Base-by-base conservation (phyloP, 2,113 vertebrate genomes). In the Seriola quinqueradiata region DNA sequence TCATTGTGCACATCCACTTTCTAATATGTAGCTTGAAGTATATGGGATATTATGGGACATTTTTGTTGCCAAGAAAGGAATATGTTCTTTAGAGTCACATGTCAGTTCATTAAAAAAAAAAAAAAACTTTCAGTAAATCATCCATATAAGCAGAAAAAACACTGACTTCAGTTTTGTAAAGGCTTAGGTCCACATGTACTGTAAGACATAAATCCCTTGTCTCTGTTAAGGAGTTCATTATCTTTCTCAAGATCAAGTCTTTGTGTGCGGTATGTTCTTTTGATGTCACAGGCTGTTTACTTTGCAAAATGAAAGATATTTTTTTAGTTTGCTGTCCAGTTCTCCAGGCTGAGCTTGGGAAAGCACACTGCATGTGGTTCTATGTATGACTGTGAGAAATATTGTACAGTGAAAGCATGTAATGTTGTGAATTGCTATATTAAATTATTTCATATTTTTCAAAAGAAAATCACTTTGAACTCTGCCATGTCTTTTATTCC, bases 361-460 rank as follows among this genome's bases (percentile, higher is more conserved):
- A 86, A 83, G 65, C 73, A 85, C 68, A 88, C 42, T 83, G 87
- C 87, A 92, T 91, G 91, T 73, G 65, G 76, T 85, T 91, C 21
- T 90, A n/a, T 81, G 70, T 87, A 81, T 50, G 60, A 83, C 40
- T 85, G 61, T 89, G 84, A 83, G 40, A 84, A 70, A 86, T 16
- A 82, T 69, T 84, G 87, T 90, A 89, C 82, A 89, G 83, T 93
- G 70, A 77, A 87, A 77, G 88, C 85, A 91, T 93, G 93, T 90
- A 75, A 86, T 91, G 83, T 92, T 90, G 90, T 93, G 78, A 88
- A 79, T 82, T 84, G 66, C 19, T 80, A 77, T 81, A 92, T 87
- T 92, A 93, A 93, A 93, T 87, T 79, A 85, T 92, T 92, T 90
- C 71, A 82, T 90, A 93, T 89, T 93, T 90, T 92, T 93, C 70